phyloP scores from a whole-genome alignment of 2,888 invertebrate genomes.

The Syrista parreyssii region DNA sequence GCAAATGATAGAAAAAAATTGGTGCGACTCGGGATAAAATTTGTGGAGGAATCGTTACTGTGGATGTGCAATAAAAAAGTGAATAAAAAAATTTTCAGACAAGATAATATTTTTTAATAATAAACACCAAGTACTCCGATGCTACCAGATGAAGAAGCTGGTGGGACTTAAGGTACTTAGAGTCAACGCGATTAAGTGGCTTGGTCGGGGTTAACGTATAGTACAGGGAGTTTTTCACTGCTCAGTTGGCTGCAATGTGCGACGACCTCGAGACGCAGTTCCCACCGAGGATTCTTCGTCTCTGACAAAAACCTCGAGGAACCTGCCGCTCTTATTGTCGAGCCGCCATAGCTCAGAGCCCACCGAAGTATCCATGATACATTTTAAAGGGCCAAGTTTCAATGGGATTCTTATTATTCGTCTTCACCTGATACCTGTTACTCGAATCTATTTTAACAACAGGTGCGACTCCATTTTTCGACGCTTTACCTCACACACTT shows the following conservation, averaged over 20 bases:
- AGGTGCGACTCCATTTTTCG: neutral
- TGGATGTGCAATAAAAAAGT: neutral
- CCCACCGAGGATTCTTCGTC: constrained; percentile 4
- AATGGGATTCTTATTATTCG: neutral
- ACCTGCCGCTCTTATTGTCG: neutral
- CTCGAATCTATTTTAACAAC: neutral
- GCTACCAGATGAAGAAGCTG: neutral
- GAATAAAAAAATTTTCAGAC: neutral
- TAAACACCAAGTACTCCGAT: neutral
- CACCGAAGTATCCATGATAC: neutral
- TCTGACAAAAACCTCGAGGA: constrained; percentile 4
- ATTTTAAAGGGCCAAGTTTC: neutral
- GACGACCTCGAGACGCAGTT: constrained; percentile 26
- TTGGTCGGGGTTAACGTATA: constrained; percentile 29
- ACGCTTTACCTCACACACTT: neutral
- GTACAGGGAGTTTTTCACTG: constrained; percentile 37
- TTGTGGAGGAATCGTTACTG: neutral
- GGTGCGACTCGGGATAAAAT: neutral
- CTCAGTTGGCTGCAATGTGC: constrained; percentile 48
- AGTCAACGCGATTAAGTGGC: constrained; percentile 38
- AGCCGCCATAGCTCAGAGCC: neutral
- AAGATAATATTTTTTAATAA: neutral
- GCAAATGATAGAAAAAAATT: neutral
- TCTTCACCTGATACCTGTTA: neutral
- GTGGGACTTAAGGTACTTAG: neutral